phyloP scores from a whole-genome alignment of 1,140 invertebrate genomes.

The Drosophila kanapiae region DNA sequence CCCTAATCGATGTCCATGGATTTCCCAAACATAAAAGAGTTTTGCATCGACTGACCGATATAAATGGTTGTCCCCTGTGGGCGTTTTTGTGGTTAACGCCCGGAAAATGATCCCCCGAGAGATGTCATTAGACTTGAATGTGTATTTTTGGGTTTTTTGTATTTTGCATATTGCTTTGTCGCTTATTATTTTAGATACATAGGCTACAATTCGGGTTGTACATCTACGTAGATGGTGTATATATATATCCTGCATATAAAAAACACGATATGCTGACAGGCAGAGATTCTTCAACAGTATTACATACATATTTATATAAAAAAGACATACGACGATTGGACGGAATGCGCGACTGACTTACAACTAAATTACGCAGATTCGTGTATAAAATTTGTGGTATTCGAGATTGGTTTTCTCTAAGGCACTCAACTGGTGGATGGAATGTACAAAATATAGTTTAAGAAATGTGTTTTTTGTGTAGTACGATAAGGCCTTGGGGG shows the following conservation, averaged over 20 bases:
- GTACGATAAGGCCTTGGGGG: slow-evolving; percentile 25
- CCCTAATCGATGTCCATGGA: not conserved
- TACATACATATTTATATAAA: slow-evolving; percentile 6
- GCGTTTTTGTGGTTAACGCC: slow-evolving; percentile 41
- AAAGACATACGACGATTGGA: slow-evolving; percentile 44
- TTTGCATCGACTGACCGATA: not conserved
- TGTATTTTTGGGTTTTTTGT: slow-evolving; percentile 39
- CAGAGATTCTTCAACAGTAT: slow-evolving; percentile 49
- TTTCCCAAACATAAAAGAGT: not conserved
- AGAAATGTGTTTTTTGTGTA: slow-evolving; percentile 25
- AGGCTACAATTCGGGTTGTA: slow-evolving; percentile 43
- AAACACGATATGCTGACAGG: slow-evolving; percentile 49
- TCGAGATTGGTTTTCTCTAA: slow-evolving; percentile 47
- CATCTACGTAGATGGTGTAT: slow-evolving; percentile 14
- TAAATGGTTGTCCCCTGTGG: slow-evolving; percentile 27
- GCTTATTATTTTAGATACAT: slow-evolving; percentile 45
- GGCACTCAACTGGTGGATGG: slow-evolving; percentile 69
- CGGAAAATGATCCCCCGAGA: slow-evolving; percentile 22
- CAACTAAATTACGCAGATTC: slow-evolving; percentile 53
- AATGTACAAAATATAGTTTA: slow-evolving; percentile 46
- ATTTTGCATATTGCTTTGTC: slow-evolving; percentile 45
- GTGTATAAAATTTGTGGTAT: slow-evolving; percentile 55
- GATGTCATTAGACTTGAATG: slow-evolving; percentile 25
- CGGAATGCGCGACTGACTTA: slow-evolving; percentile 59
- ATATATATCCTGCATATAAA: slow-evolving; percentile 42